Evolutionary conservation across 2,888 invertebrate species (phyloP).

Genomic region (Xylocampa areola): DNA sequence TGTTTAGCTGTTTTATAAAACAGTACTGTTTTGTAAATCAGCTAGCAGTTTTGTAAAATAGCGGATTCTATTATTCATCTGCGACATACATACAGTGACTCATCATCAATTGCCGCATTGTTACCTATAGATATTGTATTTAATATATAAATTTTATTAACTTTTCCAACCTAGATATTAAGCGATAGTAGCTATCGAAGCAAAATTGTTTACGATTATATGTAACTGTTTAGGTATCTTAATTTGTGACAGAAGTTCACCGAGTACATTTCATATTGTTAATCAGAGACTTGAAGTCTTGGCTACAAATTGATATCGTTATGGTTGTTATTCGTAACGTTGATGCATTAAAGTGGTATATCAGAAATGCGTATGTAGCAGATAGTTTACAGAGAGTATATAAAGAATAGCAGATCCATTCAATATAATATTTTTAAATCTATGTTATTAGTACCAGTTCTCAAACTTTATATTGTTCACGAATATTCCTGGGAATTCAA

Average conservation of each 20-base stretch:
- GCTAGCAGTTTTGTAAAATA: too few species aligned
- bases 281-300: not conserved
- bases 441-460: too few species aligned
- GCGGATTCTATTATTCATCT: not conserved
- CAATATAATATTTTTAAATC: too few species aligned
- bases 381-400: too few species aligned
- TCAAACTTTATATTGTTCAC: too few species aligned
- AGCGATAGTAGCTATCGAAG: slow-evolving; percentile 12
- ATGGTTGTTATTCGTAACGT: slow-evolving; percentile 4
- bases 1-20: too few species aligned
- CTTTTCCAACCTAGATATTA: slow-evolving; percentile 14
- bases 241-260: not conserved
- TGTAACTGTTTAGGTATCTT: not conserved
- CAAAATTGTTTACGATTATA: slow-evolving; percentile 15
- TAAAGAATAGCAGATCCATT: too few species aligned
- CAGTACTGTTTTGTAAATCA: too few species aligned
- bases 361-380: too few species aligned
- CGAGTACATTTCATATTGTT: not conserved
- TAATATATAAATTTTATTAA: slow-evolving; percentile 15
- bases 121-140: slow-evolving; percentile 18
- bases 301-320: not conserved
- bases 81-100: slow-evolving; percentile 1
- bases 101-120: slow-evolving; percentile 12
- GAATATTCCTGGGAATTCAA: too few species aligned
- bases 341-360: too few species aligned